A percentile compares a stretch with the other conserved stretches of the same genome.
Conservation (phyloP, 2,888 invertebrate species). For the Listrodromus nycthemerus region DNA sequence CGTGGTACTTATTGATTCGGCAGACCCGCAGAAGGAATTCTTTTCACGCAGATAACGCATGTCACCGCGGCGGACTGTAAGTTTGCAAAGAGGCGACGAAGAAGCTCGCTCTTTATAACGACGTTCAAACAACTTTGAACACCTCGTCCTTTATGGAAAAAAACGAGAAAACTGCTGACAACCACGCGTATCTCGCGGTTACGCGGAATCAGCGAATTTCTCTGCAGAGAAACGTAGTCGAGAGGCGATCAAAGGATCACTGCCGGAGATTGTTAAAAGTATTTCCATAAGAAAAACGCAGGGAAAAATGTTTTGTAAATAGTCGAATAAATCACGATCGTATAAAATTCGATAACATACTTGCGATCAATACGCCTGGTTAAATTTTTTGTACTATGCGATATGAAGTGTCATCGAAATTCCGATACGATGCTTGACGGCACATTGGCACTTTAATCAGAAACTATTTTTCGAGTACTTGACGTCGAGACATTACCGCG, state of each 20-base stretch:
- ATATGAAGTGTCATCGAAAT: too few relatives aligned
- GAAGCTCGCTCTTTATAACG: not conserved
- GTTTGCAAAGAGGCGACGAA: not conserved
- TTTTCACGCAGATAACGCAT: not conserved
- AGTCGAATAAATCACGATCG: too few relatives aligned
- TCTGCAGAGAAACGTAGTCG: not conserved
- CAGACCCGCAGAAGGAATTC: too few relatives aligned
- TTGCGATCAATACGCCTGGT: too few relatives aligned
- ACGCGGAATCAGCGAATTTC: slow-evolving; percentile 46
- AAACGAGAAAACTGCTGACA: slow-evolving; percentile 49
- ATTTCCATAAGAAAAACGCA: not conserved
- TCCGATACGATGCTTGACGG: too few relatives aligned
- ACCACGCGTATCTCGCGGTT: slow-evolving; percentile 32
- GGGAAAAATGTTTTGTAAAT: not conserved
- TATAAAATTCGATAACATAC: too few relatives aligned
- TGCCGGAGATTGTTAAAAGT: not conserved
- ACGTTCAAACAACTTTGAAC: slow-evolving; percentile 57
- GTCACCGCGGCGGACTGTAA: not conserved
- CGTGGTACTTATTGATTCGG: not conserved
- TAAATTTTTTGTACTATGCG: too few relatives aligned
- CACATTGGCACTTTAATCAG: too few relatives aligned
- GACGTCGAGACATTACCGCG: too few relatives aligned
- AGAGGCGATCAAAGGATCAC: not conserved
- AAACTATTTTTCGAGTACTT: too few relatives aligned
- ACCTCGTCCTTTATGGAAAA: slow-evolving; percentile 16